These are phyloP conservation scores for Elephantulus edwardii DNA, from an alignment of 2,113 vertebrate genomes.

Conservation along the genomic window DNA sequence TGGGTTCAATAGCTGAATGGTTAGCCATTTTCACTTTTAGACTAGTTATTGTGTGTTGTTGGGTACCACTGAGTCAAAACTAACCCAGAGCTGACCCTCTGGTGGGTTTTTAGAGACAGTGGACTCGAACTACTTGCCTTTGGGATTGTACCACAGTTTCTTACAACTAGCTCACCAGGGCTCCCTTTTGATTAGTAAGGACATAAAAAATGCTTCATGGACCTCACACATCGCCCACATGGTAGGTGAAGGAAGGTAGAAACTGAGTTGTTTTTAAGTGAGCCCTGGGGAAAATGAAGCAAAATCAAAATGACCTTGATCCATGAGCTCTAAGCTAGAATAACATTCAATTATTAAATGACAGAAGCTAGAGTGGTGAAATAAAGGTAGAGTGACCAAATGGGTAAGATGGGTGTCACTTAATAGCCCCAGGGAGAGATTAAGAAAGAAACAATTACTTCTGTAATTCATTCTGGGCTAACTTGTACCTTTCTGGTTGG, in stretches of 20 bases:
- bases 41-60: too few relatives aligned
- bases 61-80: too few relatives aligned
- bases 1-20: neutral
- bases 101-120: too few relatives aligned
- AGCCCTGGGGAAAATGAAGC: neutral
- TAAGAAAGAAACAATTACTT: conserved; percentile 28
- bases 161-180: too few relatives aligned
- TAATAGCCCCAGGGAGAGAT: neutral
- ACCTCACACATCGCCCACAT: neutral
- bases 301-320: neutral
- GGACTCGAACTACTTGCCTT: too few relatives aligned
- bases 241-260: neutral
- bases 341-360: neutral
- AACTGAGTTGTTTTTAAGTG: neutral
- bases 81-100: too few relatives aligned
- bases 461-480: conserved; percentile 42
- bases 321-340: neutral
- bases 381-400: neutral
- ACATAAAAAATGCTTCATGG: neutral
- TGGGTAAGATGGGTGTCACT: conserved; percentile 11
- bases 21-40: neutral
- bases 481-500: conserved; percentile 49
- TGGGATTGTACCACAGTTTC: too few relatives aligned
- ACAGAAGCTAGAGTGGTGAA: neutral
- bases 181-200: neutral